These are phyloP conservation scores for Palaemon carinicauda DNA, from an alignment of 1,140 invertebrate genomes.

Conservation along the genomic window DNA sequence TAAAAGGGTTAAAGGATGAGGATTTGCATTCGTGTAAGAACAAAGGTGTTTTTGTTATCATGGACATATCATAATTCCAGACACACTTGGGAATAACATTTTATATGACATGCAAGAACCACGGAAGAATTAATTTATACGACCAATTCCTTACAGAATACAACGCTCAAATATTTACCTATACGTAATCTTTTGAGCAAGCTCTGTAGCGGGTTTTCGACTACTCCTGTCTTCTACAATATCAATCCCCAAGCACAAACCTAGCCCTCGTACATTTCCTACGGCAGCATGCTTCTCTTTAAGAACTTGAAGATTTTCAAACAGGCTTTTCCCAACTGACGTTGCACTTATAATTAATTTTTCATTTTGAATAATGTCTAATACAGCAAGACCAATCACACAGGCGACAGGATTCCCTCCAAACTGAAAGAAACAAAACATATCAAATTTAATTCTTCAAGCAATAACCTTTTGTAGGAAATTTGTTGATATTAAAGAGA, in stretches of 20 bases:
- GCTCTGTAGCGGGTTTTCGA: slow-evolving; percentile 35
- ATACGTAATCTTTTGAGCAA: slow-evolving; percentile 32
- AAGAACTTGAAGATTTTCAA: slow-evolving; percentile 60
- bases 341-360: slow-evolving; percentile 61
- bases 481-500: too few relatives aligned
- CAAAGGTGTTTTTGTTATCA: too few relatives aligned
- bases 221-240: slow-evolving; percentile 59
- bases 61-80: too few relatives aligned
- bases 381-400: slow-evolving; percentile 60
- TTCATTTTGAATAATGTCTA: slow-evolving; percentile 61
- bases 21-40: too few relatives aligned
- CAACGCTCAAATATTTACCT: not conserved
- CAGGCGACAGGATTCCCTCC: slow-evolving; percentile 66
- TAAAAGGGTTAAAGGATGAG: too few relatives aligned
- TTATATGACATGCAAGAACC: not conserved
- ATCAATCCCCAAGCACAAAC: slow-evolving; percentile 62
- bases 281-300: slow-evolving; percentile 29
- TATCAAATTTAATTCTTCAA: not conserved
- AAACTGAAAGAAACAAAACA: slow-evolving; percentile 61
- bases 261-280: slow-evolving; percentile 62
- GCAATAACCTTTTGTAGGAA: too few relatives aligned
- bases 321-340: slow-evolving; percentile 60
- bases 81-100: too few relatives aligned
- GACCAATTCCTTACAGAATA: not conserved
- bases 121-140: too few relatives aligned